Conservation (phyloP, 2,888 invertebrate genomes). For the Chloroclystis v-ata region DNA sequence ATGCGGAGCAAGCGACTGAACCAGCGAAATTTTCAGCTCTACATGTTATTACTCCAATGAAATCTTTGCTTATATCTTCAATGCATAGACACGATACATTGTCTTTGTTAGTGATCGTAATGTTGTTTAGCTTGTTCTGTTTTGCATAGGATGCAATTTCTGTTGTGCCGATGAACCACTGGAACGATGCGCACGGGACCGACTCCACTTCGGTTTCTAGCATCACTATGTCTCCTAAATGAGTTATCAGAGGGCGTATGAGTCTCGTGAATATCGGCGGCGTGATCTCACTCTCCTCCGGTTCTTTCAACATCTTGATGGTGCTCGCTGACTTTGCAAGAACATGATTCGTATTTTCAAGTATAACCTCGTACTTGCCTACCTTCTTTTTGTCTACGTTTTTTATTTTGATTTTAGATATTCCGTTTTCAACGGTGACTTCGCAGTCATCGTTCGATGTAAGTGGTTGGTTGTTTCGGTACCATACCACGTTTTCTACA, state of each 20-base stretch:
- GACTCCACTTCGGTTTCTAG: constrained; percentile 88
- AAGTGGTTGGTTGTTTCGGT: constrained; percentile 88
- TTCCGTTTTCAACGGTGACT: constrained; percentile 79
- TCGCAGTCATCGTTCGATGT: constrained; percentile 79
- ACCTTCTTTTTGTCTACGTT: constrained; percentile 85
- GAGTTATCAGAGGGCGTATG: constrained; percentile 82
- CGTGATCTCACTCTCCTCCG: constrained; percentile 78
- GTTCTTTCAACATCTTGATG: constrained; percentile 83
- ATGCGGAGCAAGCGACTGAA: constrained; percentile 90
- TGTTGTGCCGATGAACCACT: constrained; percentile 88
- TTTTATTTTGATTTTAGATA: constrained; percentile 81
- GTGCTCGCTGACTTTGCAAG: constrained; percentile 89
- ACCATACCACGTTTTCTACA: constrained; percentile 88
- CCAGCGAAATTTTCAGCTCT: constrained; percentile 94
- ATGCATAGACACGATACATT: constrained; percentile 89
- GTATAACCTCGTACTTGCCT: constrained; percentile 92
- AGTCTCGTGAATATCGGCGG: constrained; percentile 87
- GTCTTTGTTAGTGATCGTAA: constrained; percentile 83
- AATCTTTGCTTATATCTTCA: constrained; percentile 83
- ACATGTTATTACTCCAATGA: constrained; percentile 88
- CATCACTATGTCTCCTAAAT: constrained; percentile 86
- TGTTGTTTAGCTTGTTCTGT: constrained; percentile 81
- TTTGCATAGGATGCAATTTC: constrained; percentile 78
- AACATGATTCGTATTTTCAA: constrained; percentile 84
- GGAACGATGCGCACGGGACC: constrained; percentile 88